phyloP scores from a whole-genome alignment of 2,888 invertebrate species.

The Drosophila anceps region DNA sequence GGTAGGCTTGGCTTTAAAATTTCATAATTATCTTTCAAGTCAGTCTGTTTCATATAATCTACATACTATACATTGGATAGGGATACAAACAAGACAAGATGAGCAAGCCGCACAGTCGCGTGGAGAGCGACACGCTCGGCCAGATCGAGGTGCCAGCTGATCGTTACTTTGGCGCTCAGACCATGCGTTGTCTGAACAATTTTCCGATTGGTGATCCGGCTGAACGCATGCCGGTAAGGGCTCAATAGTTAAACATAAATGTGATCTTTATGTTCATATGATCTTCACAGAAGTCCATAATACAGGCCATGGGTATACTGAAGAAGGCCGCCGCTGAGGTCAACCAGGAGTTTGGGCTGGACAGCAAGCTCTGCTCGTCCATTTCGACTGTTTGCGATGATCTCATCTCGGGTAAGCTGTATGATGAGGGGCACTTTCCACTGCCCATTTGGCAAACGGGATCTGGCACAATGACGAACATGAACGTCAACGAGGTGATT shows the following conservation, averaged over 20 bases:
- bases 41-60: neutral
- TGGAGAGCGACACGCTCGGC: conserved; percentile 96
- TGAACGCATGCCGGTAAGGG: conserved; percentile 96
- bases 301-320: conserved; percentile 96
- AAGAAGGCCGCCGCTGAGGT: conserved; percentile 98
- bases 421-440: conserved; percentile 97
- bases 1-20: neutral
- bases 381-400: conserved; percentile 96
- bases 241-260: neutral
- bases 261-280: conserved; percentile 38
- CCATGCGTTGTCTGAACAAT: conserved; percentile 95
- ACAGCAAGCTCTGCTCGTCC: conserved; percentile 92
- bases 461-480: conserved; percentile 98
- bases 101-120: conserved; percentile 45
- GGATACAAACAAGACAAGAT: neutral
- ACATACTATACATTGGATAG: neutral
- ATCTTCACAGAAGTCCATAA: conserved; percentile 90
- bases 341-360: conserved; percentile 95
- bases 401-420: conserved; percentile 95
- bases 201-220: conserved; percentile 97
- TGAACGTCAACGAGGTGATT: conserved; percentile 98
- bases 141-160: conserved; percentile 95
- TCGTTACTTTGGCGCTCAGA: conserved; percentile 98
- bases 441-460: conserved; percentile 99
- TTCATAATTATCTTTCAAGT: neutral